Evolutionary conservation across 2,888 invertebrate species (phyloP).

Genomic region (Volucella bombylans): DNA sequence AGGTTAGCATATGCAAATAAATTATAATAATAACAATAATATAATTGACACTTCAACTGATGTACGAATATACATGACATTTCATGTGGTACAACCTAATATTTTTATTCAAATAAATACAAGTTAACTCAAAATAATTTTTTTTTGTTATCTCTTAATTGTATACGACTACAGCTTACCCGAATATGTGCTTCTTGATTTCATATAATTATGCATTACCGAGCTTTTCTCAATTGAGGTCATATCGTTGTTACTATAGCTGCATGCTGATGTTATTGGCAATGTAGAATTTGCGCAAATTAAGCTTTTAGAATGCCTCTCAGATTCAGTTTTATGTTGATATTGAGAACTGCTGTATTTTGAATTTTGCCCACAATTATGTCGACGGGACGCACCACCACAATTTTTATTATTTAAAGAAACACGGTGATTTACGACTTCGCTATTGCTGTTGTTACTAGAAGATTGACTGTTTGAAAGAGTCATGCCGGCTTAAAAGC

Average conservation of each 20-base stretch:
- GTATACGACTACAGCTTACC: slow-evolving; percentile 13
- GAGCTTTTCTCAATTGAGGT: slow-evolving; percentile 29
- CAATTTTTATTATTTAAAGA: slow-evolving; percentile 45
- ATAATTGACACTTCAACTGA: no score
- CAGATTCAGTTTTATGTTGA: slow-evolving; percentile 39
- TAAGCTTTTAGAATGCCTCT: slow-evolving; percentile 30
- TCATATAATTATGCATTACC: slow-evolving; percentile 14
- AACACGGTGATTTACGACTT: slow-evolving; percentile 51
- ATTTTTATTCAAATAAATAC: no score
- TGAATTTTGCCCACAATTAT: slow-evolving; percentile 34
- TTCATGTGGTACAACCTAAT: no score
- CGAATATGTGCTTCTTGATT: slow-evolving; percentile 41
- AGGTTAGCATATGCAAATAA: no score
- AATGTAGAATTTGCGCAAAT: slow-evolving; percentile 4
- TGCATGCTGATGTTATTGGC: slow-evolving; percentile 38
- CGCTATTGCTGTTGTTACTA: slow-evolving; percentile 54
- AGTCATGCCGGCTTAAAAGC: slow-evolving; percentile 47
- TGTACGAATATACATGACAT: no score
- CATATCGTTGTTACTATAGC: slow-evolving; percentile 25
- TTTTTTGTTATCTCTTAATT: no score
- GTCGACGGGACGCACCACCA: slow-evolving; percentile 44
- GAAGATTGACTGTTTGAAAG: slow-evolving; percentile 66
- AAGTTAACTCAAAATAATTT: no score
- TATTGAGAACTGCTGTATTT: slow-evolving; percentile 25
- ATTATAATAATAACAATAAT: no score